Evolutionary conservation across 2,888 invertebrate species (phyloP).

Genomic region (Rhorus exstirpatorius): DNA sequence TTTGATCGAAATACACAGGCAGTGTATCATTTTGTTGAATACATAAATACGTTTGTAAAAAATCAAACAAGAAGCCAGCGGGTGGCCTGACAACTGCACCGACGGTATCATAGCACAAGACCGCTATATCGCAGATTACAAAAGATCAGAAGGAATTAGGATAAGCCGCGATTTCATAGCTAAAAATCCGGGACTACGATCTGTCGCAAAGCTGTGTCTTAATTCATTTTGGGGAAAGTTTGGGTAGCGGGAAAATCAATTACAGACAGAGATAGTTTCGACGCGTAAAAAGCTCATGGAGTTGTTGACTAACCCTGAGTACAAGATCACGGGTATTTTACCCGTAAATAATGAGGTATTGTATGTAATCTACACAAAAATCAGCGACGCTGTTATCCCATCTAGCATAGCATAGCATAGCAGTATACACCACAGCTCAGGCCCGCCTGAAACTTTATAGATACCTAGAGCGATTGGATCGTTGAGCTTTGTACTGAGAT

Average conservation of each 20-base stretch:
- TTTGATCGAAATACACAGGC: conserved; percentile 6
- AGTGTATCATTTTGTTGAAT: conserved; percentile 73
- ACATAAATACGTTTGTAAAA: conserved; percentile 68
- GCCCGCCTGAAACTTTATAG: conserved; percentile 80
- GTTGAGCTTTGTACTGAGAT: neutral
- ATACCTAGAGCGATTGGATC: conserved; percentile 77
- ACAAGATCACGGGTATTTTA: conserved; percentile 67
- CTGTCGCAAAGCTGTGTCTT: conserved; percentile 75
- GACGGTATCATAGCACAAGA: conserved; percentile 45
- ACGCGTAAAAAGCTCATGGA: conserved; percentile 57
- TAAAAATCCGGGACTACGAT: conserved; percentile 74
- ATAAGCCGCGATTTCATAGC: conserved; percentile 71
- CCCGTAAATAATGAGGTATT: conserved; percentile 69
- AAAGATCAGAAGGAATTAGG: conserved; percentile 69
- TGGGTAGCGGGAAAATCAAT: conserved; percentile 73
- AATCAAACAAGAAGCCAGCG: conserved; percentile 75
- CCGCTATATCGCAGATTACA: conserved; percentile 46
- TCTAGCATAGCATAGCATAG: conserved; percentile 78
- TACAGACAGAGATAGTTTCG: conserved; percentile 68
- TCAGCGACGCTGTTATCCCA: conserved; percentile 61
- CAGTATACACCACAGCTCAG: conserved; percentile 80
- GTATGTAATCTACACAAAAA: conserved; percentile 70
- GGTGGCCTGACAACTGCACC: conserved; percentile 47
- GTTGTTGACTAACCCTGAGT: conserved; percentile 67
- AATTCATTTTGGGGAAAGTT: conserved; percentile 79